These are phyloP conservation scores for Drosophila quinaria DNA, from an alignment of 2,888 invertebrate genomes.

Conservation along the genomic window DNA sequence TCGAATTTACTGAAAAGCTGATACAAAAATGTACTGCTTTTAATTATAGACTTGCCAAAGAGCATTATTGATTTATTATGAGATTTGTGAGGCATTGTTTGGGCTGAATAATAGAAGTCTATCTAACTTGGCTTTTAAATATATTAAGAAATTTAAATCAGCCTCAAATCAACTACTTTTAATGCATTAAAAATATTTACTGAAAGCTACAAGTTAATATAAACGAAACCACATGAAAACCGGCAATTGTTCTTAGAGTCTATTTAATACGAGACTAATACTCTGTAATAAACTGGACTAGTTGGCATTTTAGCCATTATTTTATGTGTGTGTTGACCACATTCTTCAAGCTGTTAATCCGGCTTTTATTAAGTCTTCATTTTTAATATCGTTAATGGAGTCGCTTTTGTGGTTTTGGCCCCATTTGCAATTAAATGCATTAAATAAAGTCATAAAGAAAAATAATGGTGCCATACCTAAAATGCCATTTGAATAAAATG, in stretches of 20 bases:
- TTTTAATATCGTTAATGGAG: conserved; percentile 75
- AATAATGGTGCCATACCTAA: conserved; percentile 36
- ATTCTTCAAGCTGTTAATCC: conserved; percentile 45
- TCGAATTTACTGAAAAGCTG: conserved; percentile 3
- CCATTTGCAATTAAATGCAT: conserved; percentile 70
- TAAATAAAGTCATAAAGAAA: conserved; percentile 58
- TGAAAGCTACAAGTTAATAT: conserved; percentile 2
- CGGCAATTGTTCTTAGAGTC: conserved; percentile 17
- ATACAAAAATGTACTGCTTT: conserved; percentile 16
- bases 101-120: neutral
- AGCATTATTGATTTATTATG: conserved; percentile 1
- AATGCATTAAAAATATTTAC: neutral
- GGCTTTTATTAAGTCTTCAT: conserved; percentile 41
- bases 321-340: conserved; percentile 28
- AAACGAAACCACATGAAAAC: conserved; percentile 2
- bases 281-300: conserved; percentile 18
- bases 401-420: conserved; percentile 20
- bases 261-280: neutral
- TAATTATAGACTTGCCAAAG: conserved; percentile 6
- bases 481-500: conserved; percentile 43
- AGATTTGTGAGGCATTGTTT: neutral
- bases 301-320: conserved; percentile 14
- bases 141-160: neutral
- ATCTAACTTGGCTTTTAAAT: neutral
- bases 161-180: neutral